phyloP scores from a whole-genome alignment of 2,113 vertebrate genomes.

The Chloroceryle aenea region DNA sequence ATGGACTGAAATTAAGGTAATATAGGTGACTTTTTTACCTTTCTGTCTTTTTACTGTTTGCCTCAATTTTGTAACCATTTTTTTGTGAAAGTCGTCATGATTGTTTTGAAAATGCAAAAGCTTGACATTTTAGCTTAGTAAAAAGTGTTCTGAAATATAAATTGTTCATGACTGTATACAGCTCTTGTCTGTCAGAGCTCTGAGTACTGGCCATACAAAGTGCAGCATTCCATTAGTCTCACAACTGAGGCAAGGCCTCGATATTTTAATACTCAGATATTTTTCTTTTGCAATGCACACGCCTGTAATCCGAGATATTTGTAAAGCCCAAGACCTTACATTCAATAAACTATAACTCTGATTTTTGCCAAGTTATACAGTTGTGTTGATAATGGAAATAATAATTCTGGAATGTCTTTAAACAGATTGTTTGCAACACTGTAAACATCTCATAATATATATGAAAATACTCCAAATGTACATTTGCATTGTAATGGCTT shows the following conservation, averaged over 20 bases:
- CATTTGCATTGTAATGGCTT: background rate
- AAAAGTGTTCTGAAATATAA: background rate
- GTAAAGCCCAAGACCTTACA: background rate
- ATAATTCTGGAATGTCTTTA: background rate
- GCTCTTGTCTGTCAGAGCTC: background rate
- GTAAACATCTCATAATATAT: background rate
- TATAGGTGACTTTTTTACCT: background rate
- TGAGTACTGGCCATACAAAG: background rate
- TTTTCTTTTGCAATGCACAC: background rate
- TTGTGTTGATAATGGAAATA: background rate
- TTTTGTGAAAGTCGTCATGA: background rate
- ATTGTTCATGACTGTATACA: background rate
- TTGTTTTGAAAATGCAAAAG: background rate
- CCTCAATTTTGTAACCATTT: background rate
- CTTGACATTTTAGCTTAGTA: background rate
- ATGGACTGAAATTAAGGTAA: background rate
- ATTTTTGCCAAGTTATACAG: background rate
- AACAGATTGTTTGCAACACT: background rate
- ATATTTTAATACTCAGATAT: background rate
- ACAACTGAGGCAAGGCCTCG: background rate
- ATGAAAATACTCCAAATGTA: background rate
- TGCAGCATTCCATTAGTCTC: background rate
- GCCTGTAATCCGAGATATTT: background rate
- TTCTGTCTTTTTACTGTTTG: background rate
- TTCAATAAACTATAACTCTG: background rate